phyloP scores from a whole-genome alignment of 2,888 invertebrate genomes.

The Erpobdella octoculata region DNA sequence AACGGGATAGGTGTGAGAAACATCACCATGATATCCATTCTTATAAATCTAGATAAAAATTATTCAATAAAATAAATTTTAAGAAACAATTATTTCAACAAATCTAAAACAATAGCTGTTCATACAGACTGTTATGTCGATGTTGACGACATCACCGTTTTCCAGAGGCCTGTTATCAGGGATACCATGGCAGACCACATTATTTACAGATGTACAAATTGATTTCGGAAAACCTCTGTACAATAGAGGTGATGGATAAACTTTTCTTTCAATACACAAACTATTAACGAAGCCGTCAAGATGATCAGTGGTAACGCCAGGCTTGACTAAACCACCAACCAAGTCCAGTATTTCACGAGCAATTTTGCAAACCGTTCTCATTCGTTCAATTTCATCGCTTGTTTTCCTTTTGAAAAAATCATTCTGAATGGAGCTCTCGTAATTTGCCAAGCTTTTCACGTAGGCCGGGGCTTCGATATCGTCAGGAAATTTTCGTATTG shows the following conservation, averaged over 20 bases:
- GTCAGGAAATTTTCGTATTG: not conserved
- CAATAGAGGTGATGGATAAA: conserved; percentile 94
- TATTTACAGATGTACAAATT: conserved; percentile 74
- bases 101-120: not conserved
- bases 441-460: not conserved
- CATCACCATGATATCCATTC: conserved; percentile 92
- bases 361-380: not conserved
- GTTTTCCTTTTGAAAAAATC: conserved; percentile 3
- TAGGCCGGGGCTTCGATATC: conserved; percentile 1
- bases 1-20: conserved; percentile 93
- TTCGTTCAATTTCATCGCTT: not conserved
- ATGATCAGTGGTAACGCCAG: conserved; percentile 93
- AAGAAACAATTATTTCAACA: not conserved
- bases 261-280: conserved; percentile 64
- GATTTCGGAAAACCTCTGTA: conserved; percentile 97
- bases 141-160: conserved; percentile 89
- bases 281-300: conserved; percentile 68
- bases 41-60: conserved; percentile 73
- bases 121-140: conserved; percentile 49
- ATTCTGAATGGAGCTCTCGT: not conserved
- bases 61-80: not conserved
- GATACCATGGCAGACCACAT: conserved; percentile 73
- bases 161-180: conserved; percentile 80
- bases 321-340: conserved; percentile 67
- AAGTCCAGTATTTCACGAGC: conserved; percentile 59